Evolutionary conservation across 1,140 invertebrate genomes (phyloP).

Genomic region (Trichomalopsis sarcophagae): DNA sequence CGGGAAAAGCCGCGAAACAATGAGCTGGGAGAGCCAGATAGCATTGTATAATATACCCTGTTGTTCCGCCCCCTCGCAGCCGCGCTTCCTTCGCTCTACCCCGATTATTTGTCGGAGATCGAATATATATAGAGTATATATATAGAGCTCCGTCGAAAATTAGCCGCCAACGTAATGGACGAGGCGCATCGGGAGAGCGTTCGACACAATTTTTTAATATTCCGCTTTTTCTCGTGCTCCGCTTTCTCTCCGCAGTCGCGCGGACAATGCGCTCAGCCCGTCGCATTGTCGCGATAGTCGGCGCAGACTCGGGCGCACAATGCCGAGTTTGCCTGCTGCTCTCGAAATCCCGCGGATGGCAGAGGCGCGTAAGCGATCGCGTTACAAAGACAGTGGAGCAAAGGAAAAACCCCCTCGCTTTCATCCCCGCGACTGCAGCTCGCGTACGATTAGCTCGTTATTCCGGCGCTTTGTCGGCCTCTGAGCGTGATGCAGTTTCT

Average conservation of each 20-base stretch:
- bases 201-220: slow-evolving; percentile 53
- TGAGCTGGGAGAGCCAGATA: slow-evolving; percentile 70
- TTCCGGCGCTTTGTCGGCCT: neutral
- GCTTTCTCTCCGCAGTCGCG: neutral
- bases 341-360: neutral
- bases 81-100: slow-evolving; percentile 7
- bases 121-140: too few relatives aligned
- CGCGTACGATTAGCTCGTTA: neutral
- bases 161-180: slow-evolving; percentile 52
- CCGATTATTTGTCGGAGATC: too few relatives aligned
- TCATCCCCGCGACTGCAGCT: neutral
- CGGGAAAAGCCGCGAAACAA: slow-evolving; percentile 66
- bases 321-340: too few relatives aligned
- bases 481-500: neutral
- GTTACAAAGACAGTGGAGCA: neutral
- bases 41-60: slow-evolving; percentile 71
- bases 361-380: neutral
- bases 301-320: too few relatives aligned
- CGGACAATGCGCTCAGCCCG: neutral
- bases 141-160: slow-evolving; percentile 52
- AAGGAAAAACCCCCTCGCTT: neutral
- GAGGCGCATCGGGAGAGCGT: slow-evolving; percentile 44
- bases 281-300: neutral
- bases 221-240: slow-evolving; percentile 19
- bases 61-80: slow-evolving; percentile 64